Base-by-base conservation (phyloP, 2,888 invertebrate genomes). In the Schrankia costaestrigalis region DNA sequence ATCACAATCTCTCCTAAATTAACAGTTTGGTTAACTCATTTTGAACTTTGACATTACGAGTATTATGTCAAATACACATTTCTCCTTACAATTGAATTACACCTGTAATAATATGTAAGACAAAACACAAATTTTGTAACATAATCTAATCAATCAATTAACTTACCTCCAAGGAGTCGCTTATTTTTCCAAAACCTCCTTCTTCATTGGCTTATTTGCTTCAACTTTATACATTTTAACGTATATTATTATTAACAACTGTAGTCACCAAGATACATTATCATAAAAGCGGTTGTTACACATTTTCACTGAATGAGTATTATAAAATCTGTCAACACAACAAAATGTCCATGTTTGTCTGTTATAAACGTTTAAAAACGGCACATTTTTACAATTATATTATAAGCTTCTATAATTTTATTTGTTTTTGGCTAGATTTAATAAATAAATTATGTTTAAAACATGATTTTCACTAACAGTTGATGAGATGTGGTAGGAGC, bases 321-420 rank as follows among this genome's bases (percentile, higher is more conserved):
- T n/a, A n/a, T 63, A 65, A 42, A 56, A 66, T 64, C 67, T 77
- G 75, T 79, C 79, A 78, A 78, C 78, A 78, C 48, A 33, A 37
- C 35, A 46, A 41, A 41, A 50, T 48, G 19, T 25, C 15, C 11
- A 18, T 32, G 14, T 12, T 11, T 13, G 18, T 6, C 29, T 31
- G 9, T 11, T 32, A 40, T 33, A n/a, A 1, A 17, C 31, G 34
- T 17, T 7, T n/a, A 22, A 29, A 26, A 11, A 31, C 8, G 11
- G 4, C 1, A 23, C 11, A 11, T 2, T 23, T 3, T 7, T n/a
- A 21, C 4, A 21, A 9, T 23, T 11, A 8, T 11, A 23, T 23
- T 23, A n/a, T 23, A 2, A 10, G 10, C n/a, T 11, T 23, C 12
- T 21, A 21, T 21, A 3, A 4, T 12, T 7, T n/a, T 23, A 11